Conservation (phyloP, 2,797 vertebrate genomes). For the Notamacropus eugenii region DNA sequence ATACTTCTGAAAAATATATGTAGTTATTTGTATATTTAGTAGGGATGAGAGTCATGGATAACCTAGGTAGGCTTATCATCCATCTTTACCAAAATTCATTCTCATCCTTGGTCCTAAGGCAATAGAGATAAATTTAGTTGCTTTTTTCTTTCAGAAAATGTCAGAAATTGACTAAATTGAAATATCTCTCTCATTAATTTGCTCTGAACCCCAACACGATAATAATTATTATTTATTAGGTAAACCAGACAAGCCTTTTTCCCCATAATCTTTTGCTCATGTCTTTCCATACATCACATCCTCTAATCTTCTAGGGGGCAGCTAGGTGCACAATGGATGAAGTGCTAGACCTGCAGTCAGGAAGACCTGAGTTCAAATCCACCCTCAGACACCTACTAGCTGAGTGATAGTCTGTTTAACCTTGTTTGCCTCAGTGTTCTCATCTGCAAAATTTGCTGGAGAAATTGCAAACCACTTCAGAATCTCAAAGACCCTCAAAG, state of each 20-base stretch:
- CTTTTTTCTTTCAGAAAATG: not conserved
- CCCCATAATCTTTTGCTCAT: not conserved
- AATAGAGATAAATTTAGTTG: not conserved
- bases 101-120: not conserved
- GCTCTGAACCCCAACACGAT: not conserved
- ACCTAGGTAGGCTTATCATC: not conserved
- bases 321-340: not conserved
- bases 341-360: not conserved
- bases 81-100: not conserved
- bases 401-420: not conserved
- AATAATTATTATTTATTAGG: not conserved
- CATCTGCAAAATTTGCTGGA: not conserved
- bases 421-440: not conserved
- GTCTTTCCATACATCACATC: not conserved
- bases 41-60: not conserved
- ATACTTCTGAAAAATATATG: not conserved
- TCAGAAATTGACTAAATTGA: not conserved
- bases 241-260: not conserved
- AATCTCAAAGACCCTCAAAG: no score
- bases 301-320: not conserved
- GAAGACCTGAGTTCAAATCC: not conserved
- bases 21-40: not conserved
- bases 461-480: not conserved
- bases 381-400: not conserved
- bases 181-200: not conserved